Percentiles rank a stretch among this genome's conserved stretches.
phyloP scores from a whole-genome alignment of 2,888 invertebrate genomes.

The Drosophila pseudotakahashii region DNA sequence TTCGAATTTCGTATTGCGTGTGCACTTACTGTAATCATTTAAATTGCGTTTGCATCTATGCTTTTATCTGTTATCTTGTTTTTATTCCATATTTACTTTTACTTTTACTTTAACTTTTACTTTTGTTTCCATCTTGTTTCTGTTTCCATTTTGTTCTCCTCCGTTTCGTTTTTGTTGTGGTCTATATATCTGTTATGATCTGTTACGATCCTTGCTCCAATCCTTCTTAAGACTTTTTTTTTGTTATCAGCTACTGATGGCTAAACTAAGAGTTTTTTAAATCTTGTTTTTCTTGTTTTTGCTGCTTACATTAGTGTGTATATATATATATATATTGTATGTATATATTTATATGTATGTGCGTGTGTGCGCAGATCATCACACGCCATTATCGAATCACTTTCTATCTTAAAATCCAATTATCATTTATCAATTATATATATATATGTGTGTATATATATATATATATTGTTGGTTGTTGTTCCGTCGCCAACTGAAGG shows the following conservation, averaged over 20 bases:
- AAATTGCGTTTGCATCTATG: conserved; percentile 42
- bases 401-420: conserved; percentile 47
- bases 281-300: conserved; percentile 25
- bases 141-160: conserved; percentile 18
- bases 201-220: conserved; percentile 16
- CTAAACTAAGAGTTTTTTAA: conserved; percentile 61
- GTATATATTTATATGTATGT: conserved; percentile 35
- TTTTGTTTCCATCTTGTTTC: neutral
- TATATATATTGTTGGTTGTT: conserved; percentile 32
- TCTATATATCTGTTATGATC: conserved; percentile 4
- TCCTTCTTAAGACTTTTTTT: neutral
- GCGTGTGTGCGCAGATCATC: conserved; percentile 50
- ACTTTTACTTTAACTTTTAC: neutral
- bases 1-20: conserved; percentile 9
- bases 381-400: conserved; percentile 57
- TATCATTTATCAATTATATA: conserved; percentile 44
- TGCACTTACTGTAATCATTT: conserved; percentile 18
- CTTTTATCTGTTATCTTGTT: conserved; percentile 15
- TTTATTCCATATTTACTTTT: neutral
- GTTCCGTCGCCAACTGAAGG: conserved; percentile 18
- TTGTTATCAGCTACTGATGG: conserved; percentile 63
- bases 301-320: conserved; percentile 30
- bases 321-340: conserved; percentile 22
- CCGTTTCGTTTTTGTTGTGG: conserved; percentile 4
- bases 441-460: conserved; percentile 23